phyloP scores from a whole-genome alignment of 2,797 vertebrate species.

The Silurus lanzhouensis region DNA sequence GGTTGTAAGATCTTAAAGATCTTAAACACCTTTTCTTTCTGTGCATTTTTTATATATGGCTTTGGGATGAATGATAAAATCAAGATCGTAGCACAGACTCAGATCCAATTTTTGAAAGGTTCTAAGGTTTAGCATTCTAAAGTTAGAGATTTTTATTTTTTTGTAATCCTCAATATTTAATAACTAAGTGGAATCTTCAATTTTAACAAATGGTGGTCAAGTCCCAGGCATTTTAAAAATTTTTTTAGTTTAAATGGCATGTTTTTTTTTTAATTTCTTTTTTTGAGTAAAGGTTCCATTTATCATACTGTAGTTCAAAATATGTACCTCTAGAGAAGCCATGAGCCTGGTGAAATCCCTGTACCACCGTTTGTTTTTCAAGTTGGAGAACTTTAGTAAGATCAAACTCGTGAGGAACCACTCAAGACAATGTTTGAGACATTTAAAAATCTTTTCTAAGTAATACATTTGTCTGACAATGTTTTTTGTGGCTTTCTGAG shows the following conservation, averaged over 20 bases:
- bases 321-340: not conserved
- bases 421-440: not conserved
- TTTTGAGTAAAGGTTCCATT: not conserved
- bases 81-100: not conserved
- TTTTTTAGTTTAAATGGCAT: not conserved
- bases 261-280: not conserved
- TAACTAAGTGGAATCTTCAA: not conserved
- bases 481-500: slow-evolving; percentile 7
- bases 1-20: not conserved
- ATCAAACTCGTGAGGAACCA: not conserved
- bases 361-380: not conserved
- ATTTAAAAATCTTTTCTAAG: slow-evolving; percentile 12
- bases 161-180: not conserved
- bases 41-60: not conserved
- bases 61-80: not conserved
- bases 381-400: not conserved
- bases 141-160: not conserved
- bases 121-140: not conserved
- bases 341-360: not conserved
- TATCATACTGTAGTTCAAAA: not conserved
- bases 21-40: not conserved
- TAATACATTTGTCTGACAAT: not conserved
- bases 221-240: not conserved
- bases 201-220: not conserved
- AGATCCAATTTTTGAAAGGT: not conserved